These are phyloP conservation scores for Agrotis ipsilon DNA, from an alignment of 2,888 invertebrate genomes.

Conservation along the genomic window DNA sequence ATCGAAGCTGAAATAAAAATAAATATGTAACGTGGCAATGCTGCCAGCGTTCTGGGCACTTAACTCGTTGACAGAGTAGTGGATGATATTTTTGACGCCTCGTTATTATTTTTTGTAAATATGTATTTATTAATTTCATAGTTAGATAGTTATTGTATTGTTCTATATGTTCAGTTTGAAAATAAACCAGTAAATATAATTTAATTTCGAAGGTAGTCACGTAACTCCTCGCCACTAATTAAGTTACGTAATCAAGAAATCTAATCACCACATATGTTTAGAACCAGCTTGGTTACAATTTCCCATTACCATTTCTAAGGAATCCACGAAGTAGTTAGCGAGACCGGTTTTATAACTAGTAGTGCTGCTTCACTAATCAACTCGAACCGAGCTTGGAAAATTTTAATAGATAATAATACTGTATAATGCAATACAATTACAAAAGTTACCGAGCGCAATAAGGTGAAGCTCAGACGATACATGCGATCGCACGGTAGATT, in stretches of 20 bases:
- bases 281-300: conserved; percentile 13
- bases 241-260: conserved; percentile 42
- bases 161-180: too few species aligned
- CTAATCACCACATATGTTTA: conserved; percentile 29
- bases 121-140: too few species aligned
- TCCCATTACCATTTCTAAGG: conserved; percentile 36
- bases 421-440: not conserved
- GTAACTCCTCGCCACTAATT: conserved; percentile 33
- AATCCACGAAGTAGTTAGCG: conserved; percentile 30
- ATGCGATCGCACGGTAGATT: too few species aligned
- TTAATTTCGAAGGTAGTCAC: not conserved
- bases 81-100: too few species aligned
- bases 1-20: too few species aligned
- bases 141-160: too few species aligned
- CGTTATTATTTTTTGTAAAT: too few species aligned
- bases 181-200: conserved; percentile 4
- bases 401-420: not conserved
- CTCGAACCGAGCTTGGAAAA: not conserved
- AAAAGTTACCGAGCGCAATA: not conserved
- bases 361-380: conserved; percentile 19
- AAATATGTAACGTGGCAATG: too few species aligned
- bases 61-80: too few species aligned
- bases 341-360: conserved; percentile 9
- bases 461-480: too few species aligned
- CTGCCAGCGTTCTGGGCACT: too few species aligned